phyloP scores from a whole-genome alignment of 2,113 vertebrate genomes.

The Trematomus loennbergii region DNA sequence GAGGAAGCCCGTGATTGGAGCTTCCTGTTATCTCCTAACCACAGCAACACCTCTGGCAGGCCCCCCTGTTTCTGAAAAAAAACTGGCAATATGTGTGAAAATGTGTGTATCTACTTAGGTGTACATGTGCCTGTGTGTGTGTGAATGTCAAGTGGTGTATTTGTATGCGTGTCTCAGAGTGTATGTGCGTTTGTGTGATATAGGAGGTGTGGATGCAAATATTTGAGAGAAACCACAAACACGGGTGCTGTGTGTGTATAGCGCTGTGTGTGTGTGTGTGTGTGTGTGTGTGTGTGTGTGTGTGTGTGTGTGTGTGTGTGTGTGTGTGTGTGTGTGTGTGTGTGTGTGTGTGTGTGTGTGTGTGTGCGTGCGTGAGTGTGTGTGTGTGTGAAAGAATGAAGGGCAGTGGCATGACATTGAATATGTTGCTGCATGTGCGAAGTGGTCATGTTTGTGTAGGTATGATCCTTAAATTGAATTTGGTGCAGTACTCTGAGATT shows the following conservation, averaged over 20 bases:
- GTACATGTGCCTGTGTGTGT: slow-evolving; percentile 20
- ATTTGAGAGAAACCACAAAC: slow-evolving; percentile 22
- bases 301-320: no score
- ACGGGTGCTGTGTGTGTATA: background rate
- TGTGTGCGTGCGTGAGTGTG: no score
- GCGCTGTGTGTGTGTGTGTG: no score
- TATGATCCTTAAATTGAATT: slow-evolving; percentile 32
- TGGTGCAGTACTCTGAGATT: background rate
- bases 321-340: no score
- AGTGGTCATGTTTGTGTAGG: background rate
- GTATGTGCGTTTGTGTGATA: background rate
- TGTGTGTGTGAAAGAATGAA: slow-evolving; percentile 4
- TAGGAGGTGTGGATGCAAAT: slow-evolving; percentile 16
- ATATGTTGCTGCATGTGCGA: slow-evolving; percentile 15
- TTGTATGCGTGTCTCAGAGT: slow-evolving; percentile 30
- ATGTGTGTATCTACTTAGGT: slow-evolving; percentile 14
- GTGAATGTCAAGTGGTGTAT: slow-evolving; percentile 41
- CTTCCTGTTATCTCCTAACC: slow-evolving; percentile 66
- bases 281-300: no score
- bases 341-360: no score
- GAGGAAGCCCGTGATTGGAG: slow-evolving; percentile 59
- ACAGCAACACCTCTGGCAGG: slow-evolving; percentile 64
- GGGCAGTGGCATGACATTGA: slow-evolving; percentile 18
- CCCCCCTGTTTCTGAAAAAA: slow-evolving; percentile 34
- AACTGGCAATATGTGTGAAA: slow-evolving; percentile 29